Base-by-base conservation (phyloP, 2,797 vertebrate species). In the Periophthalmus magnuspinnatus region DNA sequence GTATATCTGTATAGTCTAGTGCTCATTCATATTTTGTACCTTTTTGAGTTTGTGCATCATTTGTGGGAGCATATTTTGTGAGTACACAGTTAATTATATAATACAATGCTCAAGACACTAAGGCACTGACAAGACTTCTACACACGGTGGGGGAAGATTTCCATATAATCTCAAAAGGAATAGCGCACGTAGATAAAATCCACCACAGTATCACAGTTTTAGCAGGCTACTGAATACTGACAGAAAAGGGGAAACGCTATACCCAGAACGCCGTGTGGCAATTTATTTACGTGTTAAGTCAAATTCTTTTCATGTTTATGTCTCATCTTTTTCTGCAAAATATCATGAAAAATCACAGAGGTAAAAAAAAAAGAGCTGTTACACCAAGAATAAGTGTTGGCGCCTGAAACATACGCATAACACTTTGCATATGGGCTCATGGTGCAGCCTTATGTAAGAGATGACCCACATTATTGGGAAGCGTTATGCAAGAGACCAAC, bases 401-500 rank as follows among this genome's bases (percentile, higher is more conserved):
- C 8, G 3, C 55, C n/a, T 57, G 9, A 19, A 14, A 74, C 32
- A 45, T 47, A 22, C 41, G 67, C 21, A 71, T 32, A 65, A 28
- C 17, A 19, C 34, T 57, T 45, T 57, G 22, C 36, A 57, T 57
- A 34, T 52, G 10, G 36, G 17, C 54, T 36, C 64, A 19, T 60
- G 21, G 24, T 50, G 56, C 28, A 38, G 34, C 9, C 14, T 45
- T 67, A 56, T 38, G 47, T 34, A 66, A 65, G 16, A 54, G 54
- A 41, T 65, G 50, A 71, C 33, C 33, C 70, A 62, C 9, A 70
- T 72, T 34, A 65, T 56, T 77, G 14, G 38, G 50, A 52, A 36
- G 47, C 9, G 38, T 65, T 17, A 65, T 56, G 57, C 55, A 65
- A 55, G 21, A 28, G 8, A 60, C 17, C 16, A 60, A 60, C 16